Evolutionary conservation across 2,797 vertebrate species (phyloP).

Genomic region (Microctenopoma stevenorrisi): DNA sequence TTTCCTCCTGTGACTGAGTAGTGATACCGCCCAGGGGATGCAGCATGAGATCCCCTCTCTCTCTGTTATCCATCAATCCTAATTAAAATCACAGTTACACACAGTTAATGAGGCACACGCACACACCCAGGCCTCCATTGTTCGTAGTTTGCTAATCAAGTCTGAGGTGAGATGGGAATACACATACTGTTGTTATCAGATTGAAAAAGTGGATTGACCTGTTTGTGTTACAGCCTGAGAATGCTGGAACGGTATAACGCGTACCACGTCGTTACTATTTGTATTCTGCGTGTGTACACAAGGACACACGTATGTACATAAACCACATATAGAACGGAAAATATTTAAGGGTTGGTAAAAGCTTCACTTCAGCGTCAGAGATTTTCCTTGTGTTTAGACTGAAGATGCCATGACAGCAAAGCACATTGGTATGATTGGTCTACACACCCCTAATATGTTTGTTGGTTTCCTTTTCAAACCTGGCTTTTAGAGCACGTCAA

Average conservation of each 20-base stretch:
- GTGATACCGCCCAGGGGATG: constrained; percentile 32
- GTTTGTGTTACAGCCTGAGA: constrained; percentile 56
- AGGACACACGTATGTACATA: background rate
- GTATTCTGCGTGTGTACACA: background rate
- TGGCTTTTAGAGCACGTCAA: no score
- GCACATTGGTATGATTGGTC: no score
- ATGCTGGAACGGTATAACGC: constrained; percentile 53
- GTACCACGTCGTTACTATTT: background rate
- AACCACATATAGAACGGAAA: no score
- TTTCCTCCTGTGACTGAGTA: constrained; percentile 38
- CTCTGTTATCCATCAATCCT: constrained; percentile 53
- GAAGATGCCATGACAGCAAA: no score
- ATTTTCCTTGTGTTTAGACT: no score
- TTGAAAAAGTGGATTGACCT: constrained; percentile 43
- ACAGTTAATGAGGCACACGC: constrained; percentile 1
- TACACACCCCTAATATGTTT: no score
- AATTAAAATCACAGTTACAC: constrained; percentile 55
- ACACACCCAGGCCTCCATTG: constrained; percentile 11
- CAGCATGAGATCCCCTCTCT: constrained; percentile 43
- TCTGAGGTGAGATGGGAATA: constrained; percentile 56
- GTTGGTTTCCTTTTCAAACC: no score
- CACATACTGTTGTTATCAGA: constrained; percentile 55
- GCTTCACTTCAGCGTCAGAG: no score
- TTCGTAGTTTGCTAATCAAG: constrained; percentile 43
- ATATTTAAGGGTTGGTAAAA: no score